These are phyloP conservation scores for Resseliella maxima DNA, from an alignment of 2,888 invertebrate species.

Conservation along the genomic window DNA sequence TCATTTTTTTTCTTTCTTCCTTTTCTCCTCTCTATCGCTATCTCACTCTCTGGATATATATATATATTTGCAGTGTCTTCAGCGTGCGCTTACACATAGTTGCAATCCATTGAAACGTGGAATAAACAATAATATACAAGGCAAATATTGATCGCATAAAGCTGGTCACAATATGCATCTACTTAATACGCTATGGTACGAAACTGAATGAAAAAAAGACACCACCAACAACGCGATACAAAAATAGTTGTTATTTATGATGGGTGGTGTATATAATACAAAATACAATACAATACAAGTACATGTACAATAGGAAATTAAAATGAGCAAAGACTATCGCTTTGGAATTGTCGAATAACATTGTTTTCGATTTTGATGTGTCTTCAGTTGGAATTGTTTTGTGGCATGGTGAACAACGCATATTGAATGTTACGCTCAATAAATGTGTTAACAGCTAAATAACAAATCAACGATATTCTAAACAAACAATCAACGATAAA, in stretches of 20 bases:
- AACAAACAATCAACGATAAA: background rate
- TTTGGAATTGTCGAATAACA: conserved; percentile 19
- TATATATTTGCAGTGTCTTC: too few species aligned
- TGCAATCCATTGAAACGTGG: background rate
- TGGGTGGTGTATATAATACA: conserved; percentile 10
- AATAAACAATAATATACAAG: background rate
- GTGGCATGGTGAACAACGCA: conserved; percentile 7
- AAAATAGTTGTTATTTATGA: conserved; percentile 46
- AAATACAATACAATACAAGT: too few species aligned
- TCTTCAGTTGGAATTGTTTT: conserved; percentile 43
- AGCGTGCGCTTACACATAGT: background rate
- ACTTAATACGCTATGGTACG: background rate
- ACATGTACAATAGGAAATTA: background rate
- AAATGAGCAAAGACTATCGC: background rate
- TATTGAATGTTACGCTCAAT: background rate
- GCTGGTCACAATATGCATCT: conserved; percentile 38
- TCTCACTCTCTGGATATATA: too few species aligned
- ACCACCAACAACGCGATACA: conserved; percentile 11
- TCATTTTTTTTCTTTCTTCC: background rate
- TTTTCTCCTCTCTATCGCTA: too few species aligned
- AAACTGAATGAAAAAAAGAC: background rate
- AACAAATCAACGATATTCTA: too few species aligned
- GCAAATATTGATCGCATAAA: background rate
- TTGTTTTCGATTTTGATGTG: conserved; percentile 7
- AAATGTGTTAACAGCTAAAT: conserved; percentile 18